These are phyloP conservation scores for Morus bassanus DNA, from an alignment of 2,797 vertebrate species.

Conservation along the genomic window DNA sequence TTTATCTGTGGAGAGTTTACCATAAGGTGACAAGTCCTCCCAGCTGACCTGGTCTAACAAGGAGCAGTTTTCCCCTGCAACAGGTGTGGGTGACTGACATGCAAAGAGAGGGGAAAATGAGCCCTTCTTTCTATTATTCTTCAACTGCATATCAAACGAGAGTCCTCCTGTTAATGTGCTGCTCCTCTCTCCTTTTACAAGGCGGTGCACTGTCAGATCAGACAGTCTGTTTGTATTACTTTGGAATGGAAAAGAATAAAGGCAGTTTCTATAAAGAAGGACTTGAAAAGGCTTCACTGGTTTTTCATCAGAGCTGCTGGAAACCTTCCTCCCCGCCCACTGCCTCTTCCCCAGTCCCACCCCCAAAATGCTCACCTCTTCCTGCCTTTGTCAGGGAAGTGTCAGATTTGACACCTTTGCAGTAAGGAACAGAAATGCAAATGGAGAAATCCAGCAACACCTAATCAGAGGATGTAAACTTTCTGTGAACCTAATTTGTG, in stretches of 20 bases:
- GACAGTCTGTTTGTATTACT: conserved; percentile 30
- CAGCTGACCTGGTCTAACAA: background rate
- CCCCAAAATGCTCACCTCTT: conserved; percentile 31
- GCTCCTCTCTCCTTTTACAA: conserved; percentile 3
- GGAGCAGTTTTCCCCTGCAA: background rate
- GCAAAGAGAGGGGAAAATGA: background rate
- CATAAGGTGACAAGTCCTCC: rapidly evolving
- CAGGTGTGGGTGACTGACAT: conserved; percentile 42
- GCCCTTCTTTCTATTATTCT: background rate
- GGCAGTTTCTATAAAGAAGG: background rate
- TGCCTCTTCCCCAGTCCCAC: background rate
- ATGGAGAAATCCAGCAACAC: conserved; percentile 61
- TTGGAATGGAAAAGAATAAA: conserved; percentile 58
- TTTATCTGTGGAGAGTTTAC: background rate
- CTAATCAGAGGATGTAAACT: conserved; percentile 57
- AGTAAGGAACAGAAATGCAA: conserved; percentile 66
- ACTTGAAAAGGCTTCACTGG: conserved; percentile 27
- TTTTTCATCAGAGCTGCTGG: conserved; percentile 46
- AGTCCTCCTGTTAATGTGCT: background rate
- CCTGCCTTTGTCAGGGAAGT: conserved; percentile 56
- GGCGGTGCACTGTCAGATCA: conserved; percentile 6
- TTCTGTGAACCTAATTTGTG: conserved; percentile 54
- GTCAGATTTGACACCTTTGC: conserved; percentile 56
- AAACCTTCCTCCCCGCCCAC: background rate
- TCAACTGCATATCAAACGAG: background rate